Conservation (phyloP, 2,797 vertebrate species). For the Austrolebias charrua region DNA sequence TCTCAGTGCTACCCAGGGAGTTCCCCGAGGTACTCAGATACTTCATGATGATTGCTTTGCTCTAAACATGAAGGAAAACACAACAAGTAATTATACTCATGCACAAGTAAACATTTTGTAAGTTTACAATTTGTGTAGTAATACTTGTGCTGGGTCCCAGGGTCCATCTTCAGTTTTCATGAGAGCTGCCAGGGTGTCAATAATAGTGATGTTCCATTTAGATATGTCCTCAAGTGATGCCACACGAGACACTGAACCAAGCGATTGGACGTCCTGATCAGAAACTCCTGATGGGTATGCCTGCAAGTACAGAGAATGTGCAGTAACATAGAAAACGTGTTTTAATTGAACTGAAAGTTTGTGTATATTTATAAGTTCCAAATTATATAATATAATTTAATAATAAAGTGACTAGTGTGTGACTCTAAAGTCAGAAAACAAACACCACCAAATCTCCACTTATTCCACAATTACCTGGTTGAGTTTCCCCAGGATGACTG, state of each 20-base stretch:
- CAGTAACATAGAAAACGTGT: not conserved
- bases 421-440: no score
- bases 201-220: constrained; percentile 13
- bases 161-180: no score
- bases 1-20: constrained; percentile 52
- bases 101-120: no score
- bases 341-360: no score
- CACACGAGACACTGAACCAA: constrained; percentile 58
- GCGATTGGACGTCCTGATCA: constrained; percentile 45
- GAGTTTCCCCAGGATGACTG: constrained; percentile 65
- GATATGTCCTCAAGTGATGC: constrained; percentile 39
- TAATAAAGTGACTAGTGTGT: no score
- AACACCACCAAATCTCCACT: no score
- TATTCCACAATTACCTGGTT: constrained; percentile 58
- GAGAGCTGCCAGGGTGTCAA: no score
- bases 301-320: constrained; percentile 38
- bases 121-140: no score
- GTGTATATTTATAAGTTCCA: no score
- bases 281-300: constrained; percentile 55
- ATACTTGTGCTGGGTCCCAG: no score
- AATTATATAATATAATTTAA: no score
- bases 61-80: constrained; percentile 47
- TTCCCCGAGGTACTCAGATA: constrained; percentile 58
- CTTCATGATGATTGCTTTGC: constrained; percentile 64
- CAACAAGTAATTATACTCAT: no score